These are phyloP conservation scores for Etia nguti DNA, from an alignment of 2,113 vertebrate genomes.

Conservation along the genomic window DNA sequence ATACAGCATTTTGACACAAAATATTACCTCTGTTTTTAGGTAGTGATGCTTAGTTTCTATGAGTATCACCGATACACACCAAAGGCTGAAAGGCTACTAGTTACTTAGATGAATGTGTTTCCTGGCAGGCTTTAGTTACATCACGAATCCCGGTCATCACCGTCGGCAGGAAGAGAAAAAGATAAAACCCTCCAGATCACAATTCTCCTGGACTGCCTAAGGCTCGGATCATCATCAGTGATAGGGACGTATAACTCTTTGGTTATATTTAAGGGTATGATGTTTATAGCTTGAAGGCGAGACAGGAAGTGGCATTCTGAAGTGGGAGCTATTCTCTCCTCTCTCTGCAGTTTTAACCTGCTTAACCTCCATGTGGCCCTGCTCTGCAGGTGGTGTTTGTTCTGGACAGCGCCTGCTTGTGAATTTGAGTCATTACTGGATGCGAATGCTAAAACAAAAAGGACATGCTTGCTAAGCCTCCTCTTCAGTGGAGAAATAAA, in stretches of 20 bases:
- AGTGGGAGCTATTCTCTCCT: neutral
- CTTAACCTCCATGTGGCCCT: neutral
- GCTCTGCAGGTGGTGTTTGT: neutral
- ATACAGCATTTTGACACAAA: neutral
- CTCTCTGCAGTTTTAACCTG: neutral
- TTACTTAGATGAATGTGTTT: neutral
- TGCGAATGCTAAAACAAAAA: neutral
- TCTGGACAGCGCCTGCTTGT: neutral
- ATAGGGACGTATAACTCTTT: neutral
- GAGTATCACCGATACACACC: neutral
- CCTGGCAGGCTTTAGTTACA: neutral
- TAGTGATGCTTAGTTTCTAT: neutral
- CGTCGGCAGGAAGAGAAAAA: neutral
- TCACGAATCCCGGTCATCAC: neutral
- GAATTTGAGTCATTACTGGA: conserved; percentile 14
- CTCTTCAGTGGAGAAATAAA: neutral
- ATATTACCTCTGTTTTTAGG: neutral
- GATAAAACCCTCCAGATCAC: neutral
- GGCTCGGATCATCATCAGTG: neutral
- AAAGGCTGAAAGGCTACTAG: neutral
- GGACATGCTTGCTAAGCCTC: neutral
- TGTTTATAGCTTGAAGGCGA: neutral
- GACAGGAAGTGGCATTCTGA: neutral
- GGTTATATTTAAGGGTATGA: neutral
- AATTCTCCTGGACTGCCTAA: neutral